Base-by-base conservation (phyloP, 2,113 vertebrate species). In the Alethe diademata region DNA sequence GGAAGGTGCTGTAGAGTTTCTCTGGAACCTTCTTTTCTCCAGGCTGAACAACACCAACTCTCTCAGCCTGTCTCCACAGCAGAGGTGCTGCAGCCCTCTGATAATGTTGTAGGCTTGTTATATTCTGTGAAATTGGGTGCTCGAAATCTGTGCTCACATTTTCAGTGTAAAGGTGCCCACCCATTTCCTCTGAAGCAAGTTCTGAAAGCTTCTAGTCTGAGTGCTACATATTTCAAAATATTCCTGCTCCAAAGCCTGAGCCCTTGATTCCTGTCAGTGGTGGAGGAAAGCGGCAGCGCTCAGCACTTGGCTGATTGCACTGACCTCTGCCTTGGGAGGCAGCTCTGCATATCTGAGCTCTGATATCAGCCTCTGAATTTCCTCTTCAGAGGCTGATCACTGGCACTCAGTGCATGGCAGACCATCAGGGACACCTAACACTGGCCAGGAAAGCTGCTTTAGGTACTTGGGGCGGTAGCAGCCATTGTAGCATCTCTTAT, bases 371-470 rank as follows among this genome's bases (percentile, higher is more conserved):
- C 48, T 14, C 48, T 90, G 72, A 38, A 3, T 85, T 75, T 60
- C 60, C 73, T 62, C 78, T 47, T 91, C 73, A 78, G 69, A 81
- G 78, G 74, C 91, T 29, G 22, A 38, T 94, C 87, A 29, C 72
- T 29, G 56, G 29, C 91, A 42, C 74, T 5, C 23, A 2, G 35
- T 2, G 53, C 20, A 5, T 1, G 33, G 71, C 70, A 66, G n/a
- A 19, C 70, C 11, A 2, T 43, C 78, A 73, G 60, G 73, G 33
- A 43, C 72, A 69, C 60, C 91, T 20, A 33, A 38, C 48, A 5
- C 48, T 1, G 60, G 40, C 1, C 50, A 53, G 70, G 25, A 36
- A 38, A 76, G 42, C 35, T 28, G 67, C 56, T 82, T 47, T 9
- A 14, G 42, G 19, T 20, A 3, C 54, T 47, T 29, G 12, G 54